phyloP scores from a whole-genome alignment of 1,140 invertebrate species.

The Phortica variegata region DNA sequence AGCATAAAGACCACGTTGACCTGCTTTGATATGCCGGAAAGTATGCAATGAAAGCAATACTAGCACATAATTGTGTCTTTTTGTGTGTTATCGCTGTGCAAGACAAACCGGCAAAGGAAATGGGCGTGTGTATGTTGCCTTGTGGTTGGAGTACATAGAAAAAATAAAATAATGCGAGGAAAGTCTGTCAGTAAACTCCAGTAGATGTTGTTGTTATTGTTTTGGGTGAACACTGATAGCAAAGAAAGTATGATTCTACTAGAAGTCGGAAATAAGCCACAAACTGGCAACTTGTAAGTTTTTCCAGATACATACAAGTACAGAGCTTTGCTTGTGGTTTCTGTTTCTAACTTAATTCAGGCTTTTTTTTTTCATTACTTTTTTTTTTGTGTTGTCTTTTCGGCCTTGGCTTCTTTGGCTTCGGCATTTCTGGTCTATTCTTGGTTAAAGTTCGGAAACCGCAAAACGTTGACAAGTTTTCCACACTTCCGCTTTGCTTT shows the following conservation, averaged over 20 bases:
- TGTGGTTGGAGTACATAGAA: too few species aligned
- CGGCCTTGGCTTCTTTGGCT: slow-evolving; percentile 9
- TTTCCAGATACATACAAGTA: too few species aligned
- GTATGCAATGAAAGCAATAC: slow-evolving; percentile 23
- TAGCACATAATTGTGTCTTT: slow-evolving; percentile 5
- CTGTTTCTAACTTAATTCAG: slow-evolving; percentile 8
- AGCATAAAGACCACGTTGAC: slow-evolving; percentile 3
- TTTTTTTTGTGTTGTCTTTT: slow-evolving; percentile 16
- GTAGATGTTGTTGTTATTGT: too few species aligned
- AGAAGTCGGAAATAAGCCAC: too few species aligned
- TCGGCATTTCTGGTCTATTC: neutral
- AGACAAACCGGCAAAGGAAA: neutral
- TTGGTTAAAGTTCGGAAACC: slow-evolving; percentile 6
- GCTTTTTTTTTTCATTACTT: slow-evolving; percentile 3
- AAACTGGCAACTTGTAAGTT: too few species aligned
- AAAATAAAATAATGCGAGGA: too few species aligned
- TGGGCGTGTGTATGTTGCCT: neutral
- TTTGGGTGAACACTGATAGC: too few species aligned
- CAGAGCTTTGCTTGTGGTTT: neutral
- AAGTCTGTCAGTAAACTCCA: too few species aligned
- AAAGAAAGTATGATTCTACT: too few species aligned
- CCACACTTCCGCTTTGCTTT: slow-evolving; percentile 32
- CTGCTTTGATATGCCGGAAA: slow-evolving; percentile 27
- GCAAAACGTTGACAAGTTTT: slow-evolving; percentile 39
- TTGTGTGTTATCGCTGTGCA: slow-evolving; percentile 6